phyloP scores from a whole-genome alignment of 2,888 invertebrate genomes.

The Agrochola lychnidis region DNA sequence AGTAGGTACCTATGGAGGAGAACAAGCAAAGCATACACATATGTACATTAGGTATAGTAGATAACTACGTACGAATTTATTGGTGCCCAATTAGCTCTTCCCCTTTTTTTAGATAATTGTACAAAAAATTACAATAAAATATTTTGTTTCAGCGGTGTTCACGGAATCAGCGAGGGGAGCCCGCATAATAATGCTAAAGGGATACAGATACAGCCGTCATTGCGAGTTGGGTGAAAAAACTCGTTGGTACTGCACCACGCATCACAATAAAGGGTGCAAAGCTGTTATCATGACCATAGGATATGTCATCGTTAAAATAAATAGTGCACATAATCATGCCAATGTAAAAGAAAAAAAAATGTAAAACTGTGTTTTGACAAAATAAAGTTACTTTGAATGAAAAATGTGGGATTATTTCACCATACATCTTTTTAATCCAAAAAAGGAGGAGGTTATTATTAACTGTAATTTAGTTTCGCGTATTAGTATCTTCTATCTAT shows the following conservation, averaged over 20 bases:
- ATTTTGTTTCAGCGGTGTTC: slow-evolving; percentile 18
- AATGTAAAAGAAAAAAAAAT: slow-evolving; percentile 9
- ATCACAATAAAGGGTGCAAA: slow-evolving; percentile 26
- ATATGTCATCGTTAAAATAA: neutral
- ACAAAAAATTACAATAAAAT: neutral
- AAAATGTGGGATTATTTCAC: neutral
- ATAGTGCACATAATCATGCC: slow-evolving; percentile 21
- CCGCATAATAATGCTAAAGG: slow-evolving; percentile 11
- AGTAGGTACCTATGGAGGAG: too few species aligned
- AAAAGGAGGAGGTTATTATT: too few species aligned
- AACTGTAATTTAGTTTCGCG: too few species aligned
- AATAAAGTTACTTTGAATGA: neutral
- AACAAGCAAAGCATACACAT: too few species aligned
- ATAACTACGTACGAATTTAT: neutral
- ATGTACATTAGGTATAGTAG: neutral
- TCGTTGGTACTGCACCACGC: slow-evolving; percentile 33
- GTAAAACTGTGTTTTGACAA: neutral
- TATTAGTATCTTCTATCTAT: too few species aligned
- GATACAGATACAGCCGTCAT: slow-evolving; percentile 28
- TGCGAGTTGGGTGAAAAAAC: slow-evolving; percentile 16
- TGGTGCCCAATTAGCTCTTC: neutral
- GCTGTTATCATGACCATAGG: slow-evolving; percentile 30
- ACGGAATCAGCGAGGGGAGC: slow-evolving; percentile 23
- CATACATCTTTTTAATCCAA: too few species aligned
- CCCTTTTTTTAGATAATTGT: neutral